phyloP scores from a whole-genome alignment of 2,797 vertebrate species.

The Oryzias sinensis region DNA sequence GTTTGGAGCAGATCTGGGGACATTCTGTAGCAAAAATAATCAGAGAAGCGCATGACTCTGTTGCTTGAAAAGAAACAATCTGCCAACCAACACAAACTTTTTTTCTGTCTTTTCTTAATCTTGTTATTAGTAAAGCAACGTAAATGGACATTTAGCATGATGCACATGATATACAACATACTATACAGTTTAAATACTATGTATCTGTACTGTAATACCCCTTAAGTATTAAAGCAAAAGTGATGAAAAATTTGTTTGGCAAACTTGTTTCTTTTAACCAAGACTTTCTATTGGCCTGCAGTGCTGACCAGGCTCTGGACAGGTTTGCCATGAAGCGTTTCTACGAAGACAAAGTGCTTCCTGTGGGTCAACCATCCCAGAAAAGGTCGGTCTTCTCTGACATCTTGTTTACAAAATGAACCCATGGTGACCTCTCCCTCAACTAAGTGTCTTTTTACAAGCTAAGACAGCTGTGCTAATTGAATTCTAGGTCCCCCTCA shows the following conservation, averaged over 20 bases:
- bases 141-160: not conserved
- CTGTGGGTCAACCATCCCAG: conserved; percentile 95
- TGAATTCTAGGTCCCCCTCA: not conserved
- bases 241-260: not conserved
- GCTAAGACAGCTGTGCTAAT: not conserved
- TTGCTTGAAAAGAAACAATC: conserved; percentile 10
- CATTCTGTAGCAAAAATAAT: conserved; percentile 5
- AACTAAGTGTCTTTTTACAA: conserved; percentile 1
- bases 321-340: conserved; percentile 98
- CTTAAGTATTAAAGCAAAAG: not conserved
- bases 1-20: conserved; percentile 1
- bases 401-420: conserved; percentile 39
- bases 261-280: not conserved
- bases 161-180: not conserved
- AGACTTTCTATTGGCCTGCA: conserved; percentile 55
- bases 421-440: conserved; percentile 13
- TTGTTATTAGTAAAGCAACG: not conserved
- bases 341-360: conserved; percentile 97
- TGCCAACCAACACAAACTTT: not conserved
- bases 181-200: not conserved
- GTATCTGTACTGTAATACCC: not conserved
- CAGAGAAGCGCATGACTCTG: conserved; percentile 23
- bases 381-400: conserved; percentile 83
- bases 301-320: conserved; percentile 95
- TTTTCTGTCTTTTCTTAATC: not conserved